phyloP scores from a whole-genome alignment of 2,888 invertebrate species.

The Agrotis puta region DNA sequence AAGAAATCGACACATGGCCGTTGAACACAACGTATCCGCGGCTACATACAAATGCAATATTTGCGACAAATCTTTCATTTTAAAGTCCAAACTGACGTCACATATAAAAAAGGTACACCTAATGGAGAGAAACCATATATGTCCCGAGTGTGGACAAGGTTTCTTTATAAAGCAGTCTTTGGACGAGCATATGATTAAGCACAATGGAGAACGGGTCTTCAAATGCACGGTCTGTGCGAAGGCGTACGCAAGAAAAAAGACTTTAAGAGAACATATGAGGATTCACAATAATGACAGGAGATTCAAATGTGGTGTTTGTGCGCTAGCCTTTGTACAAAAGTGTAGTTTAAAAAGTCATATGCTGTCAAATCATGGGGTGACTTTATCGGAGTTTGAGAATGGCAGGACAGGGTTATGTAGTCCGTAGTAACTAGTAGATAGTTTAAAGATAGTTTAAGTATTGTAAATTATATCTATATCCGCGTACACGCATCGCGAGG shows the following conservation, averaged over 20 bases:
- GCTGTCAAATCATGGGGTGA: slow-evolving; percentile 84
- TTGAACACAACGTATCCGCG: slow-evolving; percentile 80
- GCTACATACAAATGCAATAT: slow-evolving; percentile 85
- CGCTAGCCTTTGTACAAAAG: slow-evolving; percentile 84
- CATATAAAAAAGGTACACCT: slow-evolving; percentile 86
- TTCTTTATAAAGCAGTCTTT: slow-evolving; percentile 85
- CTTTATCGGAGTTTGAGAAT: slow-evolving; percentile 79
- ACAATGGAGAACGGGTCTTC: slow-evolving; percentile 83
- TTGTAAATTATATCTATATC: no score
- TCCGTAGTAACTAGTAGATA: slow-evolving; percentile 26
- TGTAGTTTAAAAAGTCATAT: slow-evolving; percentile 86
- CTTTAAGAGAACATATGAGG: slow-evolving; percentile 85
- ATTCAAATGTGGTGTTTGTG: slow-evolving; percentile 84
- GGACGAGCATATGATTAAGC: slow-evolving; percentile 86
- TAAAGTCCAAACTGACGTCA: slow-evolving; percentile 83
- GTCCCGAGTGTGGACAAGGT: slow-evolving; percentile 83
- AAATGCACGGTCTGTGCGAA: slow-evolving; percentile 83
- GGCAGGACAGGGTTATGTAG: slow-evolving; percentile 50
- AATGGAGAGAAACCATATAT: slow-evolving; percentile 85
- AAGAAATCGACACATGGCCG: slow-evolving; percentile 83
- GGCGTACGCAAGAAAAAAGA: slow-evolving; percentile 85
- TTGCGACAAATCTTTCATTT: slow-evolving; percentile 83
- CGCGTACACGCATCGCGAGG: no score
- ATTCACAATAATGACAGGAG: slow-evolving; percentile 86
- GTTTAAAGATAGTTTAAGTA: no score